Base-by-base conservation (phyloP, 2,888 invertebrate genomes). In the Idaea biselata region DNA sequence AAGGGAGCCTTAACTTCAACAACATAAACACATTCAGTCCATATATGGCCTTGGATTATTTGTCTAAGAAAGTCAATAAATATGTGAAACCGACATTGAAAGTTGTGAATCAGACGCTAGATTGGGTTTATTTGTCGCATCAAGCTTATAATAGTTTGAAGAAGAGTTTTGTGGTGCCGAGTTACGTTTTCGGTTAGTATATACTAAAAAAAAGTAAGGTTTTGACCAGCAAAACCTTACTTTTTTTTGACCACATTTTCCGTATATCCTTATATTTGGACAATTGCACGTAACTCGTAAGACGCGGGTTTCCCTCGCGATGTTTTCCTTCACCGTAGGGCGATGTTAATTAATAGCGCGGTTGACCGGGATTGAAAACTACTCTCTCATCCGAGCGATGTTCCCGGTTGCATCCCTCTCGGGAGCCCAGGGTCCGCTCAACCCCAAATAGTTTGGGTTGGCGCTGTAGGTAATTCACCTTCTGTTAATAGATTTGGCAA, bases 101-200 rank as follows among this genome's bases (percentile, higher is more conserved):
- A n/a, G 72, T 76, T 55, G 89, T 91, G 1, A 86, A 89, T 61
- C 85, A 88, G 72, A 83, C 79, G 7, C 71, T 82, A 16, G 60
- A 71, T 6, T 91, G 90, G 90, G 71, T 74, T 4, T 91, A 86
- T 65, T 69, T 86, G 44, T 81, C 84, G 0, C 72, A 73, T 4
- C 74, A 73, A 0, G 86, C 81, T 16, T 89, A 87, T 67, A 67
- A 82, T 31, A 79, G 66, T 63, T 76, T 91, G 63, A 81, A 82
- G 60, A 67, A 72, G 6, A 83, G 77, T 63, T 88, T 89, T 64
- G 76, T 89, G 18, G 73, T 87, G 57, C 85, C 91, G 1, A 82
- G 89, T 1, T 84, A 78, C 54, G 86, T 83, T 60, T 91, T 87
- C 72, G 82, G 91, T 91, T 82, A 82, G 90, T 87, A 68, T 55